Conservation (phyloP, 2,888 invertebrate genomes). For the Laspeyria flexula region DNA sequence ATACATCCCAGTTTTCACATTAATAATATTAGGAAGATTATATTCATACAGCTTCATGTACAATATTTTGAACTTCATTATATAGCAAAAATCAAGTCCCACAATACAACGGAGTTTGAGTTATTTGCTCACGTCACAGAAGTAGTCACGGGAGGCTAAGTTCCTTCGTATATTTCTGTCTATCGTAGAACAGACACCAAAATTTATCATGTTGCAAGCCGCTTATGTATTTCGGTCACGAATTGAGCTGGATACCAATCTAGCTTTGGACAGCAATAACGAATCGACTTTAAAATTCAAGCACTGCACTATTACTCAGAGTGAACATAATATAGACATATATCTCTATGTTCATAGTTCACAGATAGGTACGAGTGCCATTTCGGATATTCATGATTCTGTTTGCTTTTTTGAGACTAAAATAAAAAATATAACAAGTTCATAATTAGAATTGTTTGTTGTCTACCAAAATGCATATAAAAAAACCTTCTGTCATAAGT, state of each 20-base stretch:
- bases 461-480: no score
- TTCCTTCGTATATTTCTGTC: slow-evolving; percentile 5
- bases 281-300: slow-evolving; percentile 26
- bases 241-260: slow-evolving; percentile 21
- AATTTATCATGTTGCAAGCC: slow-evolving; percentile 20
- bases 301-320: slow-evolving; percentile 6
- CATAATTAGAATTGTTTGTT: no score
- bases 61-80: not conserved
- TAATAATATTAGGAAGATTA: no score
- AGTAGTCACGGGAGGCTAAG: not conserved
- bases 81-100: not conserved
- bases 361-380: no score
- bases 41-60: not conserved
- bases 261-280: slow-evolving; percentile 22
- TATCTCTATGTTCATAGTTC: no score
- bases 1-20: no score
- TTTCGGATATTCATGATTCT: not conserved
- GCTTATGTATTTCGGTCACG: slow-evolving; percentile 28
- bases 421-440: no score
- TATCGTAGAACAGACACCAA: slow-evolving; percentile 4
- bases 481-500: no score
- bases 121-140: slow-evolving; percentile 1
- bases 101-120: slow-evolving; percentile 6
- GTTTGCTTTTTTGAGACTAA: no score
- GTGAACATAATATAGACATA: not conserved